Conservation (phyloP, 92 coral and sea anemone genomes). For the Blastomussa wellsi region DNA sequence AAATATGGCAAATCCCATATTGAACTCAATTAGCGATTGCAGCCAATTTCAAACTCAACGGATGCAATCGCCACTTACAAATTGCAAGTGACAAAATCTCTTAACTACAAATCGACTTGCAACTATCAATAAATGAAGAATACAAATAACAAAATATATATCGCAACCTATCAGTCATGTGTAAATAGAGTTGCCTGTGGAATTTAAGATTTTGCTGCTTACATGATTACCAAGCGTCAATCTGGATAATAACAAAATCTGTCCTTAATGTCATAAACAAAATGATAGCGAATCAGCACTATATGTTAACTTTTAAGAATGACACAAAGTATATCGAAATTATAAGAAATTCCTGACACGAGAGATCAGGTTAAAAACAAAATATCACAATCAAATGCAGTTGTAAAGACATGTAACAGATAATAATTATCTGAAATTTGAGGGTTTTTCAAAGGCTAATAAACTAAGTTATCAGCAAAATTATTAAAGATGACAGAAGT, state of each 20-base stretch:
- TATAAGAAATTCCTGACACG: too few species aligned
- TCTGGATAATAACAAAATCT: too few species aligned
- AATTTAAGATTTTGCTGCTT: neutral
- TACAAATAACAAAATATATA: neutral
- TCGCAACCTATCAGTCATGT: neutral
- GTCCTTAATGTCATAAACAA: neutral
- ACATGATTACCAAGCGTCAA: neutral
- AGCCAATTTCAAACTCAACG: neutral
- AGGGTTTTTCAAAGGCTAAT: neutral
- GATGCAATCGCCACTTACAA: neutral
- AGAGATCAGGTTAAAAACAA: too few species aligned
- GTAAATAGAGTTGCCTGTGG: neutral
- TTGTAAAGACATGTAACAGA: too few species aligned
- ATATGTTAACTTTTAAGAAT: too few species aligned
- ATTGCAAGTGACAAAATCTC: neutral
- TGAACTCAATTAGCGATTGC: neutral
- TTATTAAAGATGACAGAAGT: neutral
- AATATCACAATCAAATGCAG: too few species aligned
- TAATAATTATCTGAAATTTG: neutral
- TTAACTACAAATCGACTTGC: neutral
- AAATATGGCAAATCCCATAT: neutral
- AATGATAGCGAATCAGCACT: neutral
- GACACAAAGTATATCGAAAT: too few species aligned
- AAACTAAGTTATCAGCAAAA: neutral
- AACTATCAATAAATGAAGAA: neutral